These are phyloP conservation scores for Chionomys nivalis DNA, from an alignment of 2,113 vertebrate genomes.

Conservation along the genomic window DNA sequence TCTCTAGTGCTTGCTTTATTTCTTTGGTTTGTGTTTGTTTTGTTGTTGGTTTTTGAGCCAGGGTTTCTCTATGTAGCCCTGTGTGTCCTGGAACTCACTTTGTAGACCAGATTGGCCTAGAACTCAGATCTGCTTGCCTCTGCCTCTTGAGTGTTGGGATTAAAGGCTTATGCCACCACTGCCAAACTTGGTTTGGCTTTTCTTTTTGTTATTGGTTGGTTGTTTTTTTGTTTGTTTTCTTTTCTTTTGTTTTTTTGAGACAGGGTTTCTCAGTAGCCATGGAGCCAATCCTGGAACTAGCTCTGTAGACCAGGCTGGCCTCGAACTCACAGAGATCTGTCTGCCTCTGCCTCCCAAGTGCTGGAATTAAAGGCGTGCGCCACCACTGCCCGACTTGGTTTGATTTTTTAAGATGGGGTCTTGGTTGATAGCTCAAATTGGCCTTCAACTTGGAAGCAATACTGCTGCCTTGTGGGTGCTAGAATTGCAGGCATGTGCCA, in stretches of 20 bases:
- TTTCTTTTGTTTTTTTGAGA: background rate
- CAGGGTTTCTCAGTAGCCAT: background rate
- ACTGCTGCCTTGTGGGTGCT: background rate
- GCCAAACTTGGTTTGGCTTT: too few species aligned
- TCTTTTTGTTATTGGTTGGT: too few species aligned
- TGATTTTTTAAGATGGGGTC: background rate
- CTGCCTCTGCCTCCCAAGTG: background rate
- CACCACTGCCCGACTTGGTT: background rate
- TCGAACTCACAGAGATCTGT: background rate
- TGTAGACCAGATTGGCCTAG: too few species aligned
- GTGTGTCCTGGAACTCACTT: too few species aligned
- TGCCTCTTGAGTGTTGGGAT: too few species aligned
- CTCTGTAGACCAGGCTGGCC: background rate
- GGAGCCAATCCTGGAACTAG: background rate
- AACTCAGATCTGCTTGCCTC: too few species aligned
- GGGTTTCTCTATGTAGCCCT: too few species aligned
- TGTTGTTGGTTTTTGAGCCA: background rate
- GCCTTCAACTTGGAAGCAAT: background rate
- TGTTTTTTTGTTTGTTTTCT: background rate
- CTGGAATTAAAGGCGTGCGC: background rate
- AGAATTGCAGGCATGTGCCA: background rate
- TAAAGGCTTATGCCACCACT: too few species aligned
- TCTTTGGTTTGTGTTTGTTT: background rate
- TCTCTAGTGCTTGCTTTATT: background rate
- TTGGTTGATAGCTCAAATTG: background rate